These are phyloP conservation scores for Eira barbara DNA, from an alignment of 2,113 vertebrate genomes.

Conservation along the genomic window DNA sequence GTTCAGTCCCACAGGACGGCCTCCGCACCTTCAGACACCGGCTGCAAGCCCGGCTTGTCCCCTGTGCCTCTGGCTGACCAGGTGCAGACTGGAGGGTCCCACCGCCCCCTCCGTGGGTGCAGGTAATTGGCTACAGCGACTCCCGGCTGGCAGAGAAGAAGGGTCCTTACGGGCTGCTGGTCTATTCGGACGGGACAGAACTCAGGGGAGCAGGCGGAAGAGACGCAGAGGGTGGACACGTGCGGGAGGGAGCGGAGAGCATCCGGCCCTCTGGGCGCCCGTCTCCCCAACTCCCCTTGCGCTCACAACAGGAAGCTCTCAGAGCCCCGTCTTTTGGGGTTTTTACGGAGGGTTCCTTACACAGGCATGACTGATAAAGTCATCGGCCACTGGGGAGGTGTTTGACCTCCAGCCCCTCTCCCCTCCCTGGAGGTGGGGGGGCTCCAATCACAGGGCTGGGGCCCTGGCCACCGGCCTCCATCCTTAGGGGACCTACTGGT, in stretches of 20 bases:
- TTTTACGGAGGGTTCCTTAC: neutral
- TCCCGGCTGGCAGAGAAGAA: neutral
- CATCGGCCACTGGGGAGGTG: neutral
- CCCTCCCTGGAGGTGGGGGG: neutral
- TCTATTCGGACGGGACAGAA: neutral
- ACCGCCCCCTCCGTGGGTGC: neutral
- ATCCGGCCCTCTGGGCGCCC: neutral
- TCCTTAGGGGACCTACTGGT: neutral
- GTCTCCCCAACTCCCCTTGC: neutral
- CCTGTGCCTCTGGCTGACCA: neutral
- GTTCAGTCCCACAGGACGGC: neutral
- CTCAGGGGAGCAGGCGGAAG: neutral
- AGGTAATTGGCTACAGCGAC: neutral
- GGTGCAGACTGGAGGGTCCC: neutral
- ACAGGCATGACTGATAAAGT: neutral
- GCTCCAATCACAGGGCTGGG: neutral
- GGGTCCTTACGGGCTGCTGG: neutral
- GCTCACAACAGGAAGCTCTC: neutral
- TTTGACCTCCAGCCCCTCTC: neutral
- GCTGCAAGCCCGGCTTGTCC: neutral
- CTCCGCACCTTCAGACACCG: neutral
- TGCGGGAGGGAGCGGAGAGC: accelerated
- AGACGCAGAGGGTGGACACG: accelerated
- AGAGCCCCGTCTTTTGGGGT: neutral
- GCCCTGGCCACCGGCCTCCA: neutral